Evolutionary conservation across 2,888 invertebrate genomes (phyloP).

Genomic region (Platycheirus rosarum): DNA sequence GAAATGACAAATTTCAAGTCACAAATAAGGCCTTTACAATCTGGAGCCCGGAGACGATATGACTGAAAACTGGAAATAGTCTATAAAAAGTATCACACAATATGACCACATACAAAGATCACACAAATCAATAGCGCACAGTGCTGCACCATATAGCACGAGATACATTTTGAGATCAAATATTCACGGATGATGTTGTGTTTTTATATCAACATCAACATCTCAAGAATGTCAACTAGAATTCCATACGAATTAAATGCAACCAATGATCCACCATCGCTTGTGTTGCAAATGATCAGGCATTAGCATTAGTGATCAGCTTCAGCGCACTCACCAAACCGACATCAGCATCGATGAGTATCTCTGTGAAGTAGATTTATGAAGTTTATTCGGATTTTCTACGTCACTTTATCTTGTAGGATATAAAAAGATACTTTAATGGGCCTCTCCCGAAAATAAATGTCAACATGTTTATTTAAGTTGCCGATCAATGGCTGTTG

Average conservation of each 20-base stretch:
- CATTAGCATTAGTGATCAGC: neutral
- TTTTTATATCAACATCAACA: slow-evolving; percentile 8
- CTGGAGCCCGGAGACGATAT: neutral
- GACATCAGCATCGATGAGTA: neutral
- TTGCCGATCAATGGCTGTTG: slow-evolving; percentile 35
- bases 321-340: slow-evolving; percentile 3
- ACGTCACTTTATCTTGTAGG: slow-evolving; percentile 30
- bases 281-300: slow-evolving; percentile 7
- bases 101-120: slow-evolving; percentile 58
- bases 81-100: slow-evolving; percentile 27
- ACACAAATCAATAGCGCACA: slow-evolving; percentile 3
- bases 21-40: slow-evolving; percentile 25
- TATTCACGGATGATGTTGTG: neutral
- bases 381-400: slow-evolving; percentile 11
- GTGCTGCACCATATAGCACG: neutral
- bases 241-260: neutral
- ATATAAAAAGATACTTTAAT: slow-evolving; percentile 27
- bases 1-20: neutral
- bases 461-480: slow-evolving; percentile 28
- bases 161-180: neutral
- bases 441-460: slow-evolving; percentile 16
- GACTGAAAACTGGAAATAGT: neutral
- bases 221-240: slow-evolving; percentile 7
- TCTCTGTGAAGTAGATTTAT: slow-evolving; percentile 23
- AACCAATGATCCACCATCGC: neutral